phyloP scores from a whole-genome alignment of 2,797 vertebrate species.

The Sphenodon punctatus region DNA sequence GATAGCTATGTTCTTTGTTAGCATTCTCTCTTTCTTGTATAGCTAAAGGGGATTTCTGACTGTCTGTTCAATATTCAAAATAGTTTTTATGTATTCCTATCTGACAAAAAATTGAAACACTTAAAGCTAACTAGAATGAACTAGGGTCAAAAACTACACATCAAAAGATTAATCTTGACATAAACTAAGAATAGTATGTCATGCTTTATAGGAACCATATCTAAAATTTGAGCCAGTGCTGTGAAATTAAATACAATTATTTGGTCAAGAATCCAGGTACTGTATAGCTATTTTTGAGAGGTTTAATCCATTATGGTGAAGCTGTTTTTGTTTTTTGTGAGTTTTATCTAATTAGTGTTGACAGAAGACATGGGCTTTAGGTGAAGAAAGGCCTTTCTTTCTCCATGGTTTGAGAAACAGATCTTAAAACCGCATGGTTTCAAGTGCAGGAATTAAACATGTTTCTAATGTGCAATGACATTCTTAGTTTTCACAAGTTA shows the following conservation, averaged over 20 bases:
- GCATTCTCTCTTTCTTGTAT: not conserved
- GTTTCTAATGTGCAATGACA: not conserved
- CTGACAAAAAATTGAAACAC: not conserved
- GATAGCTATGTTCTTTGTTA: not conserved
- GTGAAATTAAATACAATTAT: not conserved
- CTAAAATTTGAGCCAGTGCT: not conserved
- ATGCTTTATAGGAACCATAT: not conserved
- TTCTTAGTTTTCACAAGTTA: not conserved
- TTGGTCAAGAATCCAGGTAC: not conserved
- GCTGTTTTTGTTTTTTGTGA: not conserved
- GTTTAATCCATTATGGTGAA: not conserved
- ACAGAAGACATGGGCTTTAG: not conserved
- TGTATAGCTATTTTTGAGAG: not conserved
- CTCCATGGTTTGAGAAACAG: not conserved
- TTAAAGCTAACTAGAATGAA: not conserved
- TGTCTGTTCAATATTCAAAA: constrained; percentile 37
- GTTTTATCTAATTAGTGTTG: not conserved
- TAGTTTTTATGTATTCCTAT: constrained; percentile 17
- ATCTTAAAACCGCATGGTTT: not conserved
- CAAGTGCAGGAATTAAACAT: not conserved
- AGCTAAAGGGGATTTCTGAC: constrained; percentile 27
- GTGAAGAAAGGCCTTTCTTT: not conserved
- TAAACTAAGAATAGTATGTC: not conserved
- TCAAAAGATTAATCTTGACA: not conserved
- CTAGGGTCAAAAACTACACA: not conserved